These are phyloP conservation scores for Alloplasta piceator DNA, from an alignment of 2,888 invertebrate species.

Conservation along the genomic window DNA sequence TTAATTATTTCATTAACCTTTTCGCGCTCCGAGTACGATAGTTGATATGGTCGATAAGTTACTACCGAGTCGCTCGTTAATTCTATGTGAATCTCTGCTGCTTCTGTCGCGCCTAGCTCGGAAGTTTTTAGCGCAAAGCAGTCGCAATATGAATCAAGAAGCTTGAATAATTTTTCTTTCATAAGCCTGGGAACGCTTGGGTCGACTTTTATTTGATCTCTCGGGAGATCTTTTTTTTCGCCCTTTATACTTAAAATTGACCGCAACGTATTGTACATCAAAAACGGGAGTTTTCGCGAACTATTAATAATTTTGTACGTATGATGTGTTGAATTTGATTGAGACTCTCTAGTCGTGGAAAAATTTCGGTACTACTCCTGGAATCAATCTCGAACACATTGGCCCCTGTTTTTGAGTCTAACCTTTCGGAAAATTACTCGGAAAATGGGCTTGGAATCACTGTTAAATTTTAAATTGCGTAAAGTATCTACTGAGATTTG, in stretches of 20 bases:
- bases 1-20: conserved; percentile 27
- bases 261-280: not conserved
- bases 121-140: conserved; percentile 21
- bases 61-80: conserved; percentile 28
- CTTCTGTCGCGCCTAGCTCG: conserved; percentile 28
- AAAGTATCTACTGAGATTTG: too few species aligned
- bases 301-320: too few species aligned
- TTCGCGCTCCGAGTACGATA: conserved; percentile 46
- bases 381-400: too few species aligned
- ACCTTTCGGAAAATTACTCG: too few species aligned
- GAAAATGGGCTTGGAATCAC: too few species aligned
- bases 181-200: not conserved
- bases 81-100: conserved; percentile 40
- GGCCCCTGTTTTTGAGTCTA: too few species aligned
- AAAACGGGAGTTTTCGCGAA: too few species aligned
- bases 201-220: conserved; percentile 17
- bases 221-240: not conserved
- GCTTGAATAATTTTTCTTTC: conserved; percentile 9
- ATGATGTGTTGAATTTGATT: too few species aligned
- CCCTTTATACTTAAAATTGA: not conserved
- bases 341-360: too few species aligned
- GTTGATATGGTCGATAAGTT: conserved; percentile 31
- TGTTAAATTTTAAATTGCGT: too few species aligned
- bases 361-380: too few species aligned
- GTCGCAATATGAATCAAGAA: conserved; percentile 28